A percentile compares a stretch with the other conserved stretches of the same genome.
Evolutionary conservation across 1,140 invertebrate genomes (phyloP).

Genomic region (Drosophila auraria): DNA sequence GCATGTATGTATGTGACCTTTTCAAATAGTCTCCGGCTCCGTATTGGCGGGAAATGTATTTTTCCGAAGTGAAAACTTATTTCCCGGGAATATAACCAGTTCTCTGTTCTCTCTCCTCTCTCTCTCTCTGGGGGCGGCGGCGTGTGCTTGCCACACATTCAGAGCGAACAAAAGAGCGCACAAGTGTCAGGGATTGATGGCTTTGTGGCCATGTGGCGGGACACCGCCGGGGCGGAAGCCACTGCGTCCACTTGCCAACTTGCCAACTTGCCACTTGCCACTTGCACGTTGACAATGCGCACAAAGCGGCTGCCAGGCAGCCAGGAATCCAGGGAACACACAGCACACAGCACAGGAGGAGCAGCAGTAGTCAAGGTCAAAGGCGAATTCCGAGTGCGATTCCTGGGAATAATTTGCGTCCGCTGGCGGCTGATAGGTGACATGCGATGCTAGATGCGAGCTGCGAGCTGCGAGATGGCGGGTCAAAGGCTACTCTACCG

Average conservation of each 20-base stretch:
- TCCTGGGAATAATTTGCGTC: conserved; percentile 40
- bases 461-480: conserved; percentile 7
- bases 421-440: conserved; percentile 37
- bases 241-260: conserved; percentile 7
- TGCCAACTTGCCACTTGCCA: conserved; percentile 8
- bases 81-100: conserved; percentile 18
- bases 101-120: background rate
- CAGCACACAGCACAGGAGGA: too few relatives aligned
- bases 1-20: conserved; percentile 10
- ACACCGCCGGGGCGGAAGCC: conserved; percentile 14
- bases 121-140: background rate
- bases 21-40: conserved; percentile 3
- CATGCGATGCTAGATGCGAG: conserved; percentile 20
- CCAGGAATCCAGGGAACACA: background rate
- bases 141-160: conserved; percentile 21
- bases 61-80: conserved; percentile 15
- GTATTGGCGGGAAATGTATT: conserved; percentile 11
- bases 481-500: conserved; percentile 34
- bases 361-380: conserved; percentile 13
- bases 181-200: conserved; percentile 43
- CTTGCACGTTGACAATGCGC: conserved; percentile 11
- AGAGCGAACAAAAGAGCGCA: conserved; percentile 5
- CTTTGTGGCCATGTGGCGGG: conserved; percentile 16
- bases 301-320: conserved; percentile 12
- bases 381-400: conserved; percentile 16